Evolutionary conservation across 1,140 invertebrate genomes (phyloP).

Genomic region (Helicorthomorpha holstii): DNA sequence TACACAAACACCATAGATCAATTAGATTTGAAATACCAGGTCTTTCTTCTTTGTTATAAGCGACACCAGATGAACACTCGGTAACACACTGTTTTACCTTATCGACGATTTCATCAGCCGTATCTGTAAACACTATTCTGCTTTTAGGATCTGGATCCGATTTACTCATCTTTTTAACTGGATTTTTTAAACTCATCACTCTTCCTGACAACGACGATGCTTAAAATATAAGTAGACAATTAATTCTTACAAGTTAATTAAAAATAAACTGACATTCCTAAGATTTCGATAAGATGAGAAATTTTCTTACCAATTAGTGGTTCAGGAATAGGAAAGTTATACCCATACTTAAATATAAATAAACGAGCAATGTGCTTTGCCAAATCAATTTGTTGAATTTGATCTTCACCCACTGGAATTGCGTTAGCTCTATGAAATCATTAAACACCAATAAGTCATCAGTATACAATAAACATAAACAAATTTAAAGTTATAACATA

Average conservation of each 20-base stretch:
- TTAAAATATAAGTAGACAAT: no score
- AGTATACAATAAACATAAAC: not conserved
- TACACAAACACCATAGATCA: conserved; percentile 58
- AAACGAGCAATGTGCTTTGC: conserved; percentile 58
- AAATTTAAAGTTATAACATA: conserved; percentile 23
- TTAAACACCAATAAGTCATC: no score
- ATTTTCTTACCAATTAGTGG: no score
- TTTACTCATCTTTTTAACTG: conserved; percentile 94
- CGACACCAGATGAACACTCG: conserved; percentile 68
- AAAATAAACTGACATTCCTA: no score
- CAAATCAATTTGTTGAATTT: conserved; percentile 80
- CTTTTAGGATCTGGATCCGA: conserved; percentile 62
- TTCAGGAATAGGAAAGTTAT: no score
- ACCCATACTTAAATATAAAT: conserved; percentile 64
- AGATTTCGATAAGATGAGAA: no score
- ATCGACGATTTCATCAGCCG: conserved; percentile 49
- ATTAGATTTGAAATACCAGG: conserved; percentile 82
- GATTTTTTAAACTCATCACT: conserved; percentile 67
- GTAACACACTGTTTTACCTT: conserved; percentile 86
- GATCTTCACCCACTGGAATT: conserved; percentile 90
- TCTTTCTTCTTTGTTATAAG: conserved; percentile 54
- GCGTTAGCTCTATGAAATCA: conserved; percentile 50
- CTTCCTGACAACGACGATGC: no score
- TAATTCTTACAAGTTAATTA: no score
- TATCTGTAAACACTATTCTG: conserved; percentile 63